A percentile compares a stretch with the other conserved stretches of the same genome.
phyloP scores from a whole-genome alignment of 2,888 invertebrate genomes.

The Cryptus armator region DNA sequence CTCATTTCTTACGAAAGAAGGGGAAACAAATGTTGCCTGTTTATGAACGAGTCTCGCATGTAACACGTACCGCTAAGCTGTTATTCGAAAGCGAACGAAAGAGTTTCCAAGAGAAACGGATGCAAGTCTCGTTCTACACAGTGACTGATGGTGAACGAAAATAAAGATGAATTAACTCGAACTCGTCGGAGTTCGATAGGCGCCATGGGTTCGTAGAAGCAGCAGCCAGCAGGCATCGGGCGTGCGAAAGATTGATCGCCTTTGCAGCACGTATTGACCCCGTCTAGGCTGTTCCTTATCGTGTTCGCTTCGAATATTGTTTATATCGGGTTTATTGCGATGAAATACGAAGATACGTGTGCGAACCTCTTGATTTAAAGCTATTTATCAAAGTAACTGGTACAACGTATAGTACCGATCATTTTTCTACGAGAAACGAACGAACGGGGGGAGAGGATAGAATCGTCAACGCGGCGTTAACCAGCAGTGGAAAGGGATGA shows the following conservation, averaged over 20 bases:
- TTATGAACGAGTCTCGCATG: too few species aligned
- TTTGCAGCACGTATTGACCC: conserved; percentile 9
- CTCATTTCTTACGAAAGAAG: background rate
- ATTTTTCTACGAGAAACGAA: too few species aligned
- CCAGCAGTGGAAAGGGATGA: too few species aligned
- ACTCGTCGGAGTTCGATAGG: conserved; percentile 35
- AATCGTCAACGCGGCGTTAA: too few species aligned
- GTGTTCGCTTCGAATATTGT: conserved; percentile 2
- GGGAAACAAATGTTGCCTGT: too few species aligned
- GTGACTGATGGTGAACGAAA: conserved; percentile 59
- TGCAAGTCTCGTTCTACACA: conserved; percentile 43
- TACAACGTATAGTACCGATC: background rate
- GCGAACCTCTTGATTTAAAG: background rate
- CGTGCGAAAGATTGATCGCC: background rate
- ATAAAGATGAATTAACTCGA: conserved; percentile 57
- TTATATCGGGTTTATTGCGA: conserved; percentile 5
- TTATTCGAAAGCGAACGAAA: conserved; percentile 14
- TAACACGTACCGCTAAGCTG: too few species aligned
- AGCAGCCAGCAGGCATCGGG: background rate
- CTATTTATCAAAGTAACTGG: background rate
- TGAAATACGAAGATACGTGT: conserved; percentile 3
- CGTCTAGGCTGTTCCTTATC: background rate
- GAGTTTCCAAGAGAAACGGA: conserved; percentile 60
- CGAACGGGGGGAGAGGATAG: too few species aligned
- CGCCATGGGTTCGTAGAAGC: conserved; percentile 15